phyloP scores from a whole-genome alignment of 1,140 invertebrate genomes.

The Temnothorax nylanderi region DNA sequence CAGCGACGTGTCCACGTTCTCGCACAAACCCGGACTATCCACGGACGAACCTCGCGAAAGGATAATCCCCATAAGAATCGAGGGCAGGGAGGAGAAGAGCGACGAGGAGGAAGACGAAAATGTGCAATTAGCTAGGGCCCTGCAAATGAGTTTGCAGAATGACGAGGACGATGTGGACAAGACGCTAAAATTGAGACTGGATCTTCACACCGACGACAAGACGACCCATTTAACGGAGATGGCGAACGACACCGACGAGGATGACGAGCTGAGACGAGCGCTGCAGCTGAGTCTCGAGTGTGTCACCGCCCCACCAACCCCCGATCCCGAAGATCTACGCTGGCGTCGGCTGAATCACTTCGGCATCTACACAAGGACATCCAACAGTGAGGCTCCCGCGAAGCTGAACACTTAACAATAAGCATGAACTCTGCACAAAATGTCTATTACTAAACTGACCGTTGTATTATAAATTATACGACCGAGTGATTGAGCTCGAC shows the following conservation, averaged over 20 bases:
- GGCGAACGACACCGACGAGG: slow-evolving; percentile 80
- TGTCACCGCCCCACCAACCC: slow-evolving; percentile 80
- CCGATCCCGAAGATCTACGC: slow-evolving; percentile 82
- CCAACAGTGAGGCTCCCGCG: slow-evolving; percentile 78
- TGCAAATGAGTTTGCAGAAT: slow-evolving; percentile 85
- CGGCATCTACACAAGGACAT: slow-evolving; percentile 70
- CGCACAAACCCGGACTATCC: slow-evolving; percentile 29
- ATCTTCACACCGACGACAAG: slow-evolving; percentile 61
- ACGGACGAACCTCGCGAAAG: slow-evolving; percentile 68
- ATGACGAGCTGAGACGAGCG: slow-evolving; percentile 85
- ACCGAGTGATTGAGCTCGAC: slow-evolving; percentile 40
- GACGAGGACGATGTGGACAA: slow-evolving; percentile 74
- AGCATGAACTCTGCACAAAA: slow-evolving; percentile 50
- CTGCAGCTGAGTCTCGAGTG: slow-evolving; percentile 87
- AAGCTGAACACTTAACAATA: slow-evolving; percentile 83
- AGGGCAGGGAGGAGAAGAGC: slow-evolving; percentile 80
- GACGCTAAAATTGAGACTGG: slow-evolving; percentile 77
- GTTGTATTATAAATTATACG: slow-evolving; percentile 71
- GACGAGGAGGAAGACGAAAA: slow-evolving; percentile 86
- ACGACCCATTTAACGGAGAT: slow-evolving; percentile 22
- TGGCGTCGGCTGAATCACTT: slow-evolving; percentile 77
- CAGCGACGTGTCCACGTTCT: not conserved
- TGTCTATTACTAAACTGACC: slow-evolving; percentile 45
- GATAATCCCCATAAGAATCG: slow-evolving; percentile 79
- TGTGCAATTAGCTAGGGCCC: slow-evolving; percentile 84